A percentile compares a stretch with the other conserved stretches of the same genome.
Evolutionary conservation across 2,113 vertebrate species (phyloP).

Genomic region (Tupaia tana): DNA sequence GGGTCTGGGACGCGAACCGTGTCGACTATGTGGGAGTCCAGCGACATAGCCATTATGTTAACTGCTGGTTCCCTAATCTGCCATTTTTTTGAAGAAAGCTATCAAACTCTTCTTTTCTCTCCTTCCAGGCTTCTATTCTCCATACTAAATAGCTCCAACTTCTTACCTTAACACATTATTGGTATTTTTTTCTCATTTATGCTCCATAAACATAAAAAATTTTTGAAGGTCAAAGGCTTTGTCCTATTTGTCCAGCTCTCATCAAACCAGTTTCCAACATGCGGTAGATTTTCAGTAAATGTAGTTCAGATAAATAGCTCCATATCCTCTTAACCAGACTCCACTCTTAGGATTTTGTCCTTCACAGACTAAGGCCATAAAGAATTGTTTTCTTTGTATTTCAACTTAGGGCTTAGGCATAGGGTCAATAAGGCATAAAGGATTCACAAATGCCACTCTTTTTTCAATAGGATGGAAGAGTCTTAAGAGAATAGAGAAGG

Average conservation of each 20-base stretch:
- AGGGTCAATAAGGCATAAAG: not conserved
- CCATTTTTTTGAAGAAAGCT: not conserved
- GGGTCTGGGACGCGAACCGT: too few relatives aligned
- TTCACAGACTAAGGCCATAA: not conserved
- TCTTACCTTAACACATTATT: not conserved
- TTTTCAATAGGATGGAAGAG: not conserved
- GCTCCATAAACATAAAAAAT: not conserved
- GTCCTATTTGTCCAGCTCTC: not conserved
- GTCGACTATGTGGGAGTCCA: too few relatives aligned
- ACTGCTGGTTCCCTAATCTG: too few relatives aligned
- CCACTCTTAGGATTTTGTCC: not conserved
- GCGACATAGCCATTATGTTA: too few relatives aligned
- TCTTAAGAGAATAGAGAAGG: not conserved
- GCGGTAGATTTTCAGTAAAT: not conserved
- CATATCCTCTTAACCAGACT: not conserved
- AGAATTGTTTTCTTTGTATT: not conserved
- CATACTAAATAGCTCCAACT: not conserved
- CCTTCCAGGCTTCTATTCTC: not conserved
- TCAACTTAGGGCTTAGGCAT: not conserved
- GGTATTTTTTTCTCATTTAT: not conserved
- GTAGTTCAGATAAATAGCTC: not conserved
- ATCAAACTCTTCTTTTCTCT: too few relatives aligned
- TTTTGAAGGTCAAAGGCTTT: not conserved
- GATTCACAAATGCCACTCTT: not conserved
- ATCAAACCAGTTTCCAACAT: not conserved